Evolutionary conservation across 1,140 invertebrate species (phyloP), one percentile per base, ranked within the genome.

Genomic region (Caerostris darwini): DNA sequence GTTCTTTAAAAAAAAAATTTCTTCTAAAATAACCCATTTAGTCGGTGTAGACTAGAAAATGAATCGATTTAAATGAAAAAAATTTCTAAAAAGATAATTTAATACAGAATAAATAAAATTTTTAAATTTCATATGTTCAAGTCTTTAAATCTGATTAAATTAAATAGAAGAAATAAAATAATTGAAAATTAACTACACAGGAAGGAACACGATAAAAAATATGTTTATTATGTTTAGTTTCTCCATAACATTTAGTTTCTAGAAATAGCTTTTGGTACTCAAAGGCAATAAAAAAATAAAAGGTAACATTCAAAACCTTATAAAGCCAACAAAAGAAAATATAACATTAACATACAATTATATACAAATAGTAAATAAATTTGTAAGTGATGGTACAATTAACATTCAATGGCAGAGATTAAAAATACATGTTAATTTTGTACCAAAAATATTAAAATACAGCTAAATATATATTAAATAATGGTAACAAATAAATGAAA

Each of bases 131-230:
- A n/a, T n/a, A n/a, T n/a, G n/a, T n/a, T n/a, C n/a, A n/a, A n/a
- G n/a, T n/a, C n/a, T n/a, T n/a, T n/a, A n/a, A n/a, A n/a, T n/a
- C n/a, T n/a, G n/a, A n/a, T n/a, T n/a, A n/a, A n/a, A n/a, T n/a
- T n/a, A n/a, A n/a, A n/a, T n/a, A n/a, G n/a, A n/a, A n/a, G n/a
- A n/a, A n/a, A n/a, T n/a, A n/a, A n/a, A n/a, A n/a, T n/a, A n/a
- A n/a, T n/a, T n/a, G 59, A 61, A 61, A 61, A 61, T 14, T 61
- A 2, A 61, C 59, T 61, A 14, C 4, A 10, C 12, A 61, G 50
- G 50, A 34, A 89, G 71, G 17, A 89, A 69, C 87, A 89, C 54
- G 64, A 89, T 89, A 89, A 89, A 89, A 89, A 89, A 89, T 89
- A 89, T 54, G 87, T 89, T 89, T 89, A 89, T 89, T 89, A 89